phyloP scores from a whole-genome alignment of 1,140 invertebrate species.

The Drosophila teissieri region DNA sequence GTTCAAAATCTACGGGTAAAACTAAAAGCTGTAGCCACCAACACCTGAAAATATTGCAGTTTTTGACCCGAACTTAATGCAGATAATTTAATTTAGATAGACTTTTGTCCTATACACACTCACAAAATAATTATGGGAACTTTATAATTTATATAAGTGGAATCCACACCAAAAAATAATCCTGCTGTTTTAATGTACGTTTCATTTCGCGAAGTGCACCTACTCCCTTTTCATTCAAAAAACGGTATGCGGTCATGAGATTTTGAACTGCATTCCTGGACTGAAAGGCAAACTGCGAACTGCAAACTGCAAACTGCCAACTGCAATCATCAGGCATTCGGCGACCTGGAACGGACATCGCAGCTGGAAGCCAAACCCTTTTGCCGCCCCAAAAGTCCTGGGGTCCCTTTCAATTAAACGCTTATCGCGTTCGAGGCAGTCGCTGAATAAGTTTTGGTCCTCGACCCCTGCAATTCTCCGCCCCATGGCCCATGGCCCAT shows the following conservation, averaged over 20 bases:
- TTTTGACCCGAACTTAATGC: neutral
- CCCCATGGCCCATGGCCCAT: slow-evolving; percentile 2
- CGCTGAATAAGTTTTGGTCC: slow-evolving; percentile 39
- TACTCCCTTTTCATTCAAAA: neutral
- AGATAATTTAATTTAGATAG: too few species aligned
- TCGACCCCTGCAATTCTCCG: neutral
- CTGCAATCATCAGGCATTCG: slow-evolving; percentile 24
- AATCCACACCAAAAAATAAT: too few species aligned
- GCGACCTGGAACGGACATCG: slow-evolving; percentile 43
- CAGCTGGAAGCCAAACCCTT: slow-evolving; percentile 15
- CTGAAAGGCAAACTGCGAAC: slow-evolving; percentile 27
- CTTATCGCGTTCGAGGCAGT: slow-evolving; percentile 66
- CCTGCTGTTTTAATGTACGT: too few species aligned
- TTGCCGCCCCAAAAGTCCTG: slow-evolving; percentile 1
- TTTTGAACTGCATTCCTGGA: slow-evolving; percentile 19
- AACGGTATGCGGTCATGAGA: slow-evolving; percentile 7
- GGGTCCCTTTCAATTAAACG: slow-evolving; percentile 73
- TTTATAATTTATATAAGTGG: too few species aligned
- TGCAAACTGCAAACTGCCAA: slow-evolving; percentile 30
- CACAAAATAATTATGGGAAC: too few species aligned
- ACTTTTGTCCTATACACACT: too few species aligned
- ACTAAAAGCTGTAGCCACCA: neutral
- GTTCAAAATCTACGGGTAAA: neutral
- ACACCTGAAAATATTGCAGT: neutral
- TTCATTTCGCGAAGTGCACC: too few species aligned